A percentile compares a stretch with the other conserved stretches of the same genome.
phyloP scores from a whole-genome alignment of 1,140 invertebrate species.

The Agrypnia vestita region DNA sequence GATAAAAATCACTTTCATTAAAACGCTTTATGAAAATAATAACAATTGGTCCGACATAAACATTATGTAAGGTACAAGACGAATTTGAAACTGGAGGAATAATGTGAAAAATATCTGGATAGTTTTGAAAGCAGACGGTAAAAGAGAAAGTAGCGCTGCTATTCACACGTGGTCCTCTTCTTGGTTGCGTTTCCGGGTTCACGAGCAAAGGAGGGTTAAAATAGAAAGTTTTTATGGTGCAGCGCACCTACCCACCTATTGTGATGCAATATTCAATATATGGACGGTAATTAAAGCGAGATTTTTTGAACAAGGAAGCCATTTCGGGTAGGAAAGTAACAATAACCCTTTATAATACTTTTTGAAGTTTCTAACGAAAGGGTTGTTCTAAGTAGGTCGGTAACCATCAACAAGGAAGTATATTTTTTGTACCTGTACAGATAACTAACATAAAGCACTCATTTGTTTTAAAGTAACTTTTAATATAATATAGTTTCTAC shows the following conservation, averaged over 20 bases:
- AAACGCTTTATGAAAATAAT: too few species aligned
- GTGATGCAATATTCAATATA: constrained; percentile 14
- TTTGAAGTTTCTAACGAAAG: not conserved
- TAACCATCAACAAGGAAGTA: not conserved
- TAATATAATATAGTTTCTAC: too few species aligned
- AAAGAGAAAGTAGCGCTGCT: constrained; percentile 4
- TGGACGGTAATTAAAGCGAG: not conserved
- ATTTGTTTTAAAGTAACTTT: too few species aligned
- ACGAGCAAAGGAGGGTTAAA: constrained; percentile 1
- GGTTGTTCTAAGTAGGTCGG: not conserved
- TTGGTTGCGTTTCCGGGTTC: constrained; percentile 21
- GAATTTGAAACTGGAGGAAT: too few species aligned
- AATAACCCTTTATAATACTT: not conserved
- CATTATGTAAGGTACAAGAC: too few species aligned
- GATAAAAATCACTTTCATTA: too few species aligned
- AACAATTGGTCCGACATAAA: too few species aligned
- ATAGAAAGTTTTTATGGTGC: constrained; percentile 28
- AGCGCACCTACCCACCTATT: constrained; percentile 1
- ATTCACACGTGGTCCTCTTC: not conserved
- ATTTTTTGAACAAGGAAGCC: constrained; percentile 14
- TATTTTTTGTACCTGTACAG: too few species aligned
- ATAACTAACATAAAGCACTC: too few species aligned
- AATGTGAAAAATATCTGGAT: too few species aligned
- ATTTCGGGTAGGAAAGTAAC: not conserved
- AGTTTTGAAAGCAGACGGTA: not conserved